Percentiles rank a stretch among this genome's conserved stretches.
Conservation (phyloP, 2,888 invertebrate genomes). For the Brenthis hecate region DNA sequence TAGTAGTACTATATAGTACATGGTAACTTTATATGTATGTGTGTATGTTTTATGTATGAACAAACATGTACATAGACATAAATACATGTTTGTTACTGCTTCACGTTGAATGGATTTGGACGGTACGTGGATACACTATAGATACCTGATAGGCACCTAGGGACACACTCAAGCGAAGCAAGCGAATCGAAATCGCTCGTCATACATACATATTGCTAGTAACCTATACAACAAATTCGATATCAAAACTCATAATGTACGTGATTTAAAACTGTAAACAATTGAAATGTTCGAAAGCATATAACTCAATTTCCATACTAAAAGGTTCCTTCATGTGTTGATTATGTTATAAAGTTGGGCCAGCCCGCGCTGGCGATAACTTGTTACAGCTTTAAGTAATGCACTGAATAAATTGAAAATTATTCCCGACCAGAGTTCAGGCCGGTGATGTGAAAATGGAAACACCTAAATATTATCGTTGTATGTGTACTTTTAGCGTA, state of each 20-base stretch:
- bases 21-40: too few relatives aligned
- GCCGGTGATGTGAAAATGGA: neutral
- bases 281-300: neutral
- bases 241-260: neutral
- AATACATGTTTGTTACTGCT: too few relatives aligned
- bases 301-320: conserved; percentile 3
- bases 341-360: conserved; percentile 4
- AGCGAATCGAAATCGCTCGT: too few relatives aligned
- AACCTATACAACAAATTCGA: too few relatives aligned
- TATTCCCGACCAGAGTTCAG: neutral
- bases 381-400: conserved; percentile 8
- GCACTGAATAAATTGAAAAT: conserved; percentile 8
- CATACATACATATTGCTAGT: too few relatives aligned
- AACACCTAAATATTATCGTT: neutral
- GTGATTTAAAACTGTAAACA: neutral
- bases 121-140: too few relatives aligned
- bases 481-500: neutral
- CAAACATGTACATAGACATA: too few relatives aligned
- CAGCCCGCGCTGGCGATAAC: neutral
- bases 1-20: too few relatives aligned
- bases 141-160: too few relatives aligned
- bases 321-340: conserved; percentile 12
- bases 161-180: too few relatives aligned
- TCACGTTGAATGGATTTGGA: too few relatives aligned
- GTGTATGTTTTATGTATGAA: too few relatives aligned